Percentiles rank a stretch among this genome's conserved stretches.
These are phyloP conservation scores for Grantiella picta DNA, from an alignment of 2,113 vertebrate species.

Conservation along the genomic window DNA sequence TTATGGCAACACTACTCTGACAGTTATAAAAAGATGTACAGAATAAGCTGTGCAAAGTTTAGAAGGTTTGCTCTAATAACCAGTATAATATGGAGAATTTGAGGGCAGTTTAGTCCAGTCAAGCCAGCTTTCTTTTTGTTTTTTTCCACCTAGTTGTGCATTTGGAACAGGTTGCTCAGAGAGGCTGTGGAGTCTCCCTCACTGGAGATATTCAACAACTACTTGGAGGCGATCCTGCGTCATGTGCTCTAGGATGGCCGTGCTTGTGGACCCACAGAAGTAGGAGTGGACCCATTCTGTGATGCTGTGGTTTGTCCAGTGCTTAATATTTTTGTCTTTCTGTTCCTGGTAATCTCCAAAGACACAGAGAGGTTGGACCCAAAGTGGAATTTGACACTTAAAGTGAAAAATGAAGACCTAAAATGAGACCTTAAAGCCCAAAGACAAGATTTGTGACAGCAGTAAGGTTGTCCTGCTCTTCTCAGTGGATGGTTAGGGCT, in stretches of 20 bases:
- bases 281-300: not conserved
- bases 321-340: not conserved
- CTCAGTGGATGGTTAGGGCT: not conserved
- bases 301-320: not conserved
- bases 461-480: not conserved
- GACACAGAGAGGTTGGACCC: not conserved
- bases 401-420: not conserved
- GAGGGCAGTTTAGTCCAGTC: not conserved
- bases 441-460: not conserved
- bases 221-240: not conserved
- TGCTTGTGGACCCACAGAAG: not conserved
- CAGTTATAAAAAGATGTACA: not conserved
- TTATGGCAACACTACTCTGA: not conserved
- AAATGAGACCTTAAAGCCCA: not conserved
- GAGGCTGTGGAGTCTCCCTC: not conserved
- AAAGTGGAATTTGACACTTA: not conserved
- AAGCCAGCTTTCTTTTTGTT: not conserved
- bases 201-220: not conserved
- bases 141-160: not conserved
- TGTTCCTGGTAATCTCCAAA: not conserved
- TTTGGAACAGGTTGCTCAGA: not conserved
- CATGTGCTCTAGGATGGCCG: no score
- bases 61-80: not conserved
- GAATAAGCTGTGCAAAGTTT: not conserved
- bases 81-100: not conserved